Conservation (phyloP, 2,888 invertebrate species). For the Amphipoea lucens region DNA sequence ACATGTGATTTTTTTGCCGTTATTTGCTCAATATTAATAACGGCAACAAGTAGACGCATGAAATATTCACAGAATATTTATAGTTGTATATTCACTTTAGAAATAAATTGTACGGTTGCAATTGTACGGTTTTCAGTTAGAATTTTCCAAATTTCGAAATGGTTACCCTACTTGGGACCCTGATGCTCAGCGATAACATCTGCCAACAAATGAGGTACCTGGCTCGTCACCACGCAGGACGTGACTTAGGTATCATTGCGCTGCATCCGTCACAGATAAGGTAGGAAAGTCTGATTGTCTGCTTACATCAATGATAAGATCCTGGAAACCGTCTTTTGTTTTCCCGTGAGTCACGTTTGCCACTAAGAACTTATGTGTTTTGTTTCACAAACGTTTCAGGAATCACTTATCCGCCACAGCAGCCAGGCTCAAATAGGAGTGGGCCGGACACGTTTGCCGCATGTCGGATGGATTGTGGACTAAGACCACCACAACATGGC, state of each 20-base stretch:
- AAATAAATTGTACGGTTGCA: too few species aligned
- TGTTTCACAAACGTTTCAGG: background rate
- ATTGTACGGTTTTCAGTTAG: background rate
- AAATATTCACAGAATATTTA: too few species aligned
- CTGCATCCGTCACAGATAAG: background rate
- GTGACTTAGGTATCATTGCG: slow-evolving; percentile 1
- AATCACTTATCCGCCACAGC: background rate
- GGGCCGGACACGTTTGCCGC: too few species aligned
- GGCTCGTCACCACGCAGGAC: background rate
- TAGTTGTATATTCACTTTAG: too few species aligned
- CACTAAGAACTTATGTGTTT: background rate
- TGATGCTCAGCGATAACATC: slow-evolving; percentile 33
- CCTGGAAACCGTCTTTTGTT: background rate
- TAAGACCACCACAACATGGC: background rate
- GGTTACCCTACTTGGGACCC: background rate
- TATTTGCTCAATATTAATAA: too few species aligned
- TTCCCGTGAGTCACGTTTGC: background rate
- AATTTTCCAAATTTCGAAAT: background rate
- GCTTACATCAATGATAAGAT: background rate
- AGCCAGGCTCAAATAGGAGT: too few species aligned
- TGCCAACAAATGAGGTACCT: background rate
- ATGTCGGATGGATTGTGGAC: too few species aligned
- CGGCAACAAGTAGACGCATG: too few species aligned
- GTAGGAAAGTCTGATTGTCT: background rate
- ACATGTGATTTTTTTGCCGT: too few species aligned